phyloP scores from a whole-genome alignment of 2,113 vertebrate species.

The Empidonax traillii region DNA sequence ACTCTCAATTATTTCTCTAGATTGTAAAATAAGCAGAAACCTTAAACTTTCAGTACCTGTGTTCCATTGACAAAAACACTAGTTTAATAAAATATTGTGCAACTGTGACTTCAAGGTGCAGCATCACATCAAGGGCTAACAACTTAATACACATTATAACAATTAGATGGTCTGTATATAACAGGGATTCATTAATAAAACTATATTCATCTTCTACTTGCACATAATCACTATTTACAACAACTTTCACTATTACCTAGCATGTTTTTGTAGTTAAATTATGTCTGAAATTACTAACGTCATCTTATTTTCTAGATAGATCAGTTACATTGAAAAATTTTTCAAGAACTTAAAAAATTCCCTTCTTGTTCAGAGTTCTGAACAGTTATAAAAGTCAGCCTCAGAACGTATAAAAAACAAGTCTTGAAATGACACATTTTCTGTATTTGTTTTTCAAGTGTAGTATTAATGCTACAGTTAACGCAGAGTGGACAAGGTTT shows the following conservation, averaged over 20 bases:
- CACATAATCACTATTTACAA: background rate
- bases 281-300: background rate
- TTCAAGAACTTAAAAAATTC: background rate
- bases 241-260: background rate
- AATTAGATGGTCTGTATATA: background rate
- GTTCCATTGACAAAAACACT: background rate
- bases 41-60: background rate
- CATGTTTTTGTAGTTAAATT: background rate
- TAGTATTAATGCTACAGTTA: background rate
- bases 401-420: background rate
- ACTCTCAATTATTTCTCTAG: conserved; percentile 34
- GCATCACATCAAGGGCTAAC: background rate
- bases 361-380: background rate
- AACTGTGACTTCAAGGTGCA: background rate
- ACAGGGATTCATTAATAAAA: background rate
- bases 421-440: background rate
- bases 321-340: background rate
- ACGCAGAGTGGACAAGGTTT: background rate
- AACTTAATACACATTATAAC: background rate
- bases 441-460: background rate
- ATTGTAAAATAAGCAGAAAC: conserved; percentile 6
- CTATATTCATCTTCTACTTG: background rate
- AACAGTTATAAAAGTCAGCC: background rate
- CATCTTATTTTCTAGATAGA: background rate
- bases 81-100: background rate